Percentiles rank a stretch among this genome's conserved stretches.
phyloP scores from a whole-genome alignment of 2,113 vertebrate species.

The Ctenomys sociabilis region DNA sequence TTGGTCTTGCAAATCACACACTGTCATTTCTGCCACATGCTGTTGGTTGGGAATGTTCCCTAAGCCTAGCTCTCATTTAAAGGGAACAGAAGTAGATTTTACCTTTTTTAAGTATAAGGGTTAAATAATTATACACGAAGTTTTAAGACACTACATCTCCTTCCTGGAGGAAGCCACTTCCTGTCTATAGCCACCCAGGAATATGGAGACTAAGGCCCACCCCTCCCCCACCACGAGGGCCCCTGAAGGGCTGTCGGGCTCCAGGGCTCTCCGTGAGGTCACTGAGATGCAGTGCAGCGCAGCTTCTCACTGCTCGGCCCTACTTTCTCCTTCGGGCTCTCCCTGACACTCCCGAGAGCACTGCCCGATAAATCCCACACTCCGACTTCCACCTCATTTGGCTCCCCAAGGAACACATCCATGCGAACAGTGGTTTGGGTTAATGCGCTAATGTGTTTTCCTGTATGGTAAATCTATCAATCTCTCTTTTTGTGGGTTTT shows the following conservation, averaged over 20 bases:
- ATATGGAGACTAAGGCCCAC: background rate
- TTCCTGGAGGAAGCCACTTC: background rate
- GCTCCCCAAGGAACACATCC: background rate
- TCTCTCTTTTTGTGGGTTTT: background rate
- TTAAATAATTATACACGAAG: background rate
- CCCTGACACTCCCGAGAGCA: background rate
- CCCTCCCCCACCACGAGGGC: background rate
- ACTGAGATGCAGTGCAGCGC: background rate
- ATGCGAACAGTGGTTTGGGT: background rate
- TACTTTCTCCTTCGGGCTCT: no score
- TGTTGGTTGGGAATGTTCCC: background rate
- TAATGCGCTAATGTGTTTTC: background rate
- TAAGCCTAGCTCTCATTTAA: background rate
- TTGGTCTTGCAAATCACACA: background rate
- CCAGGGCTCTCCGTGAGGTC: no score
- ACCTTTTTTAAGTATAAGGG: background rate
- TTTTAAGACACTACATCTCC: background rate
- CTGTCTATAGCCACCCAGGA: background rate
- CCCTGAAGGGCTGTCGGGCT: background rate
- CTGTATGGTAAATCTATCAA: background rate
- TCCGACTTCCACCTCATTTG: background rate
- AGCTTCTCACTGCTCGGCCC: background rate
- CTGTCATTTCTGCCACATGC: background rate
- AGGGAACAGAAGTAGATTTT: background rate
- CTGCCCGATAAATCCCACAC: no score